Percentiles rank a stretch among this genome's conserved stretches.
phyloP scores from a whole-genome alignment of 64 coral and sea anemone genomes.

The Trachythela sp. region DNA sequence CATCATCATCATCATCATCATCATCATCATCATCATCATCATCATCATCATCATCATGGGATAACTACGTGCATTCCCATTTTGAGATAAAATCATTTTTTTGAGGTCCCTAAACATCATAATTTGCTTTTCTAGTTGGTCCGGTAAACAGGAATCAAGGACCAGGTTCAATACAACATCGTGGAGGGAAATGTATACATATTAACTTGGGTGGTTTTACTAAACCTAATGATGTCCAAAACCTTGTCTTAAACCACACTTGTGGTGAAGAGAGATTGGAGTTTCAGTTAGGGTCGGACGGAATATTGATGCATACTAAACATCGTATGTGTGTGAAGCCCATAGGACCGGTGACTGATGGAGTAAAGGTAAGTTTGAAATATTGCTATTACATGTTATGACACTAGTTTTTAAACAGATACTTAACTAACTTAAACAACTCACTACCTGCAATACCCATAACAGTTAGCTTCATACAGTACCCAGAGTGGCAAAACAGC shows the following conservation, averaged over 20 bases:
- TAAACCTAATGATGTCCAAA: not conserved
- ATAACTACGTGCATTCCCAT: no score
- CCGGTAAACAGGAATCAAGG: not conserved
- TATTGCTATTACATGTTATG: no score
- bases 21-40: no score
- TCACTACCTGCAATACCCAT: no score
- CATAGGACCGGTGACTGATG: not conserved
- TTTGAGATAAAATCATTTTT: no score
- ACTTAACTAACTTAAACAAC: no score
- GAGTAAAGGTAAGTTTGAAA: not conserved
- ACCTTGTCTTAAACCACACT: not conserved
- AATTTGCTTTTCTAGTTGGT: not conserved
- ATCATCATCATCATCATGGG: no score
- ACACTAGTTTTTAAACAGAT: no score
- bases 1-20: no score
- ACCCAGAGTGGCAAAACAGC: no score
- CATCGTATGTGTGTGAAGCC: not conserved
- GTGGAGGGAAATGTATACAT: conserved; percentile 13
- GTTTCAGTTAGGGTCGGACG: not conserved
- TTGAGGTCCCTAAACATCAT: no score
- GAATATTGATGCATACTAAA: not conserved
- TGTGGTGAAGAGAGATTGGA: not conserved
- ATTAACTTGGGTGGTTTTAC: not conserved
- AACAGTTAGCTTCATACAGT: no score
- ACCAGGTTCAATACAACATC: not conserved